Percentiles rank a stretch among this genome's conserved stretches.
Evolutionary conservation across 2,797 vertebrate species (phyloP).

Genomic region (Clarias platycephalus): DNA sequence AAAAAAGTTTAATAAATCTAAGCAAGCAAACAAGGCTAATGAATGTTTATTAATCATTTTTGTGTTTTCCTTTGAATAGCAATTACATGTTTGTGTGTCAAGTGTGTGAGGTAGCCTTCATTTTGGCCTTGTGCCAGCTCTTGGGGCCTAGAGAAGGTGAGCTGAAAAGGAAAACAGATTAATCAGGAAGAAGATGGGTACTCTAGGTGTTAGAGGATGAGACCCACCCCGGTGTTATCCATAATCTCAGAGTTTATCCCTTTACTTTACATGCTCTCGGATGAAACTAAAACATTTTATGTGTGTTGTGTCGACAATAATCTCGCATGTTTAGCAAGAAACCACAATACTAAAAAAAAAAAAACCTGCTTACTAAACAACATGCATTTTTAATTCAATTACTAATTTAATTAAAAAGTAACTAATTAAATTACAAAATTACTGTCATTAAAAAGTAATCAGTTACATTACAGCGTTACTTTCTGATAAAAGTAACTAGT

Average conservation of each 20-base stretch:
- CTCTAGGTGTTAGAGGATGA: constrained; percentile 11
- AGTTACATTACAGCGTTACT: too few species aligned
- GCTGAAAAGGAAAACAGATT: constrained; percentile 26
- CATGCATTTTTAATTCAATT: too few species aligned
- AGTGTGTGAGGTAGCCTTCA: constrained; percentile 1
- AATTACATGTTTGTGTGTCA: constrained; percentile 29
- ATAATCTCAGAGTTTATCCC: neutral
- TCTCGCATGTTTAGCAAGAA: neutral
- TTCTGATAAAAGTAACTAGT: too few species aligned
- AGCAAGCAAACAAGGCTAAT: constrained; percentile 21
- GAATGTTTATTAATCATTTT: constrained; percentile 38
- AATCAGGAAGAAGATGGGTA: neutral
- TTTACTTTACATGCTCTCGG: neutral
- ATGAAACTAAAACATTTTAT: neutral
- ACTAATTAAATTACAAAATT: too few species aligned
- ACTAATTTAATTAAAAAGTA: too few species aligned
- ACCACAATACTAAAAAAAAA: too few species aligned
- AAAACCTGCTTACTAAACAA: neutral
- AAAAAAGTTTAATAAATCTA: constrained; percentile 27
- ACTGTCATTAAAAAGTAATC: too few species aligned
- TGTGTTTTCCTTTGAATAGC: constrained; percentile 8
- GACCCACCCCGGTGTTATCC: neutral
- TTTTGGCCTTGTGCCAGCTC: constrained; percentile 24
- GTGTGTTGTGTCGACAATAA: neutral
- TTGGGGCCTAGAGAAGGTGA: constrained; percentile 37